Conservation (phyloP, 2,888 invertebrate genomes). For the Leptinotarsa rubiginosa region DNA sequence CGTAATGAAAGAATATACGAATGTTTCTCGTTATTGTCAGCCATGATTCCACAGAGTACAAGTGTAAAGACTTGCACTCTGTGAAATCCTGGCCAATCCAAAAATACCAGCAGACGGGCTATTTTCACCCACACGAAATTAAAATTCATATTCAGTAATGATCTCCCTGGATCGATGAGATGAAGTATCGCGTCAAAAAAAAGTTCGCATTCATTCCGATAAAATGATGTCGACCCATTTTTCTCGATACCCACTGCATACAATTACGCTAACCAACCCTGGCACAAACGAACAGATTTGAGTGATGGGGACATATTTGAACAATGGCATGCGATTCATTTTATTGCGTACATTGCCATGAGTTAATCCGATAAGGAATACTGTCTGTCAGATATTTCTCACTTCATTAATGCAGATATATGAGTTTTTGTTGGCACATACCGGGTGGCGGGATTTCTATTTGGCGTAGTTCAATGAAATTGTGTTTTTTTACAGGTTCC, state of each 20-base stretch:
- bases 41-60: too few relatives aligned
- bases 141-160: neutral
- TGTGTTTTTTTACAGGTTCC: neutral
- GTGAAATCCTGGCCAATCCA: neutral
- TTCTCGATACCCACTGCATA: slow-evolving; percentile 12
- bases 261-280: slow-evolving; percentile 17
- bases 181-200: neutral
- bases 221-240: slow-evolving; percentile 18
- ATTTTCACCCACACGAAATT: neutral
- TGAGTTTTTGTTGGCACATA: neutral
- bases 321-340: slow-evolving; percentile 19
- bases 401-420: slow-evolving; percentile 22
- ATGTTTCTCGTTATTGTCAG: too few relatives aligned
- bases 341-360: slow-evolving; percentile 17
- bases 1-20: too few relatives aligned
- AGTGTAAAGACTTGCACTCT: too few relatives aligned
- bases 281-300: slow-evolving; percentile 2
- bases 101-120: neutral
- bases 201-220: neutral
- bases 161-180: neutral
- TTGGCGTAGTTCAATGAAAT: neutral
- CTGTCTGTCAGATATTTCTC: slow-evolving; percentile 21
- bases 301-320: slow-evolving; percentile 18
- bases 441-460: neutral
- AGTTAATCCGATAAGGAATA: slow-evolving; percentile 20